Conservation (phyloP, 2,797 vertebrate species). For the Cheirogaleus major region DNA sequence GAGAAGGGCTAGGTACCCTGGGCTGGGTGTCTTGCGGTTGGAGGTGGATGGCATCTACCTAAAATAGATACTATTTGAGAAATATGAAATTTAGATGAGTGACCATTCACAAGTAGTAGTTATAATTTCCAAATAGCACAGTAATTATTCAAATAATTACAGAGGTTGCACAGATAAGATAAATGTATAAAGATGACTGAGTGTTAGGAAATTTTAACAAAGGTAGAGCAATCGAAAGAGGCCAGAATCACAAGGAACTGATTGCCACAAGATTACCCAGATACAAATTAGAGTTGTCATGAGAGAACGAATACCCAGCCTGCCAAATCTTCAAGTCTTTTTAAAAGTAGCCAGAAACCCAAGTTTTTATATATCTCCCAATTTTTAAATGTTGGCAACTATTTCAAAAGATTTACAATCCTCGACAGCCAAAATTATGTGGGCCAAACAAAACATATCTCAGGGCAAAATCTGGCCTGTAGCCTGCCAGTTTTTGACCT, state of each 20-base stretch:
- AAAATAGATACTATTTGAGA: not conserved
- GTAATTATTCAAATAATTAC: not conserved
- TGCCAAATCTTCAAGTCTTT: not conserved
- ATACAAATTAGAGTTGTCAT: not conserved
- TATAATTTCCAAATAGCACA: not conserved
- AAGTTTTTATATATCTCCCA: not conserved
- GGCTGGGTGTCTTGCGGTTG: not conserved
- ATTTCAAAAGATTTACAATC: constrained; percentile 61
- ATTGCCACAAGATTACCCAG: not conserved
- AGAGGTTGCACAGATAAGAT: not conserved
- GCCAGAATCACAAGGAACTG: not conserved
- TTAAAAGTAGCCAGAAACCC: constrained; percentile 37
- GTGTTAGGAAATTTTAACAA: not conserved
- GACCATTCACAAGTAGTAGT: not conserved
- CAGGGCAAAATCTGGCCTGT: constrained; percentile 45
- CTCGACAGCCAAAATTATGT: constrained; percentile 22
- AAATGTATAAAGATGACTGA: not conserved
- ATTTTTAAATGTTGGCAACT: constrained; percentile 57
- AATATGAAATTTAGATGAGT: not conserved
- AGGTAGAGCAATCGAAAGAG: not conserved
- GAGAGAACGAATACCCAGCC: not conserved
- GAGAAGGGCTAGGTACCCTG: not conserved
- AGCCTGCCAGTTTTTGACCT: constrained; percentile 49
- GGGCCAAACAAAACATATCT: constrained; percentile 55
- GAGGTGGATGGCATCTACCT: not conserved